Evolutionary conservation across 2,797 vertebrate genomes (phyloP).

Genomic region (Gastrophryne carolinensis): DNA sequence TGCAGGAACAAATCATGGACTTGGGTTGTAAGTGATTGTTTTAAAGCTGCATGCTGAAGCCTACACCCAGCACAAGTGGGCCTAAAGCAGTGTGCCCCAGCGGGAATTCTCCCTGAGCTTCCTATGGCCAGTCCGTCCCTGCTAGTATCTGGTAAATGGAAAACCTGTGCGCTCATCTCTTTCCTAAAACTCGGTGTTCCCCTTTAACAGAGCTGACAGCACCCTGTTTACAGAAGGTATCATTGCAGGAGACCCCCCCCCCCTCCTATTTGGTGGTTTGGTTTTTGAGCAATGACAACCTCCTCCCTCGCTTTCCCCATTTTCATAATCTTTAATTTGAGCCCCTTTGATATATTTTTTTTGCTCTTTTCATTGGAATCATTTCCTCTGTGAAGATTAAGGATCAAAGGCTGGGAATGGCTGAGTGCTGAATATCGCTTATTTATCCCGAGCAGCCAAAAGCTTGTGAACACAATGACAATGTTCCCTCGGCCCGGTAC

Average conservation of each 20-base stretch:
- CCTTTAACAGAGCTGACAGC: not conserved
- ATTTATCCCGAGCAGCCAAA: constrained; percentile 20
- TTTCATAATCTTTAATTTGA: constrained; percentile 43
- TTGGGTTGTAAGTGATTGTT: too few relatives aligned
- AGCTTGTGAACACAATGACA: constrained; percentile 12
- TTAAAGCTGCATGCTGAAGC: too few relatives aligned
- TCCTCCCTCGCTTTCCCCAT: not conserved
- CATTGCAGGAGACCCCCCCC: not conserved
- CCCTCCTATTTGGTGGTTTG: not conserved
- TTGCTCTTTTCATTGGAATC: constrained; percentile 39
- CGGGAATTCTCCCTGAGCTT: too few relatives aligned
- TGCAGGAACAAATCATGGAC: too few relatives aligned
- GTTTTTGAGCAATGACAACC: not conserved
- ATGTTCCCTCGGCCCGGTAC: not conserved
- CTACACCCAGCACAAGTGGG: too few relatives aligned
- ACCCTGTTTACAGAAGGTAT: too few relatives aligned
- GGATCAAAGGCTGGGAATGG: constrained; percentile 38
- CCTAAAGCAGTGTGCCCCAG: too few relatives aligned
- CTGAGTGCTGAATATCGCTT: constrained; percentile 30
- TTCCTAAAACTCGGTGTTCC: too few relatives aligned
- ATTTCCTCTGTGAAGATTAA: constrained; percentile 49
- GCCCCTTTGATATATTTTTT: constrained; percentile 39
- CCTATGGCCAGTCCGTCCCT: too few relatives aligned
- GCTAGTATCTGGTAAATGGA: too few relatives aligned
- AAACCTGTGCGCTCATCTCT: too few relatives aligned